Evolutionary conservation across 2,888 invertebrate genomes (phyloP).

Genomic region (Ephialtes manifestator): DNA sequence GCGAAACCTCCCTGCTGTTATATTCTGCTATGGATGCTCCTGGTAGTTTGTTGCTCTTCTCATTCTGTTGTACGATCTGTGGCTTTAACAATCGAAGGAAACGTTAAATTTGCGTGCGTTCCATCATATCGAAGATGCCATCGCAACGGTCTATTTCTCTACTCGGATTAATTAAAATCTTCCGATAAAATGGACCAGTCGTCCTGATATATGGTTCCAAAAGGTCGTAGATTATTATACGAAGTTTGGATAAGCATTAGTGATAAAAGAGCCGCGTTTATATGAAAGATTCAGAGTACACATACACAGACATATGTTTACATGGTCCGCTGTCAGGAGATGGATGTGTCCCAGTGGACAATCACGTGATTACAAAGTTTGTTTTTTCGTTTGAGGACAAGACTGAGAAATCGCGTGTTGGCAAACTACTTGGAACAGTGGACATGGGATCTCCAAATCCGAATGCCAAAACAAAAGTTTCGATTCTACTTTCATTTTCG

Average conservation of each 20-base stretch:
- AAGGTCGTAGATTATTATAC: background rate
- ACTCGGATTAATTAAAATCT: conserved; percentile 15
- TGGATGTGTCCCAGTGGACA: conserved; percentile 43
- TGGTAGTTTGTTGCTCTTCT: conserved; percentile 30
- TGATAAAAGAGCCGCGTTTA: conserved; percentile 10
- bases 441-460: background rate
- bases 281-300: background rate
- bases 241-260: background rate
- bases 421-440: background rate
- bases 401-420: conserved; percentile 38
- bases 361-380: conserved; percentile 65
- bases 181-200: background rate
- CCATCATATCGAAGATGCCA: background rate
- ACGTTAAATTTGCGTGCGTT: conserved; percentile 57
- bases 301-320: background rate
- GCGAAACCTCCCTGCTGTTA: conserved; percentile 47
- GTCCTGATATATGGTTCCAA: background rate
- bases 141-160: background rate
- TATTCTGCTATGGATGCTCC: background rate
- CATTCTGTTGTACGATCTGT: conserved; percentile 46
- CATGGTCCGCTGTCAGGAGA: conserved; percentile 30
- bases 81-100: conserved; percentile 43
- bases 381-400: conserved; percentile 32
- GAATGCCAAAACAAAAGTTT: conserved; percentile 17
- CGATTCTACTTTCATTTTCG: conserved; percentile 5